A percentile compares a stretch with the other conserved stretches of the same genome.
phyloP scores from a whole-genome alignment of 2,888 invertebrate genomes.

The Lepidochrysops patricia region DNA sequence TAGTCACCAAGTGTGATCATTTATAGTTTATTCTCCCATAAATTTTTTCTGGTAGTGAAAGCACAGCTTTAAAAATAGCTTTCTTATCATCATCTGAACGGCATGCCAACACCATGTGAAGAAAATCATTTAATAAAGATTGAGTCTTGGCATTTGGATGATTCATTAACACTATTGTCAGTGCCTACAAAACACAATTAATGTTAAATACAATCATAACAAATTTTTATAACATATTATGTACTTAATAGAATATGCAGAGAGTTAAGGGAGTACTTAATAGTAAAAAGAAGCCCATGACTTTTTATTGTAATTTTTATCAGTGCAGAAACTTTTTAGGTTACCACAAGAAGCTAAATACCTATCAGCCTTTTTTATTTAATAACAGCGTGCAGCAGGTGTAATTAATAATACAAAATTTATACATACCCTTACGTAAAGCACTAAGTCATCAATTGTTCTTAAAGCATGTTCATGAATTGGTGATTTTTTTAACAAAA shows the following conservation, averaged over 20 bases:
- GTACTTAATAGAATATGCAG: neutral
- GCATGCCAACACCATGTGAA: conserved; percentile 56
- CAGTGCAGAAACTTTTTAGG: neutral
- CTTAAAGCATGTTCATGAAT: conserved; percentile 37
- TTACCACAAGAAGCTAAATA: no score
- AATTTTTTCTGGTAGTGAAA: conserved; percentile 44
- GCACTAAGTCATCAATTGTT: conserved; percentile 23
- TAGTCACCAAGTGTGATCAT: no score
- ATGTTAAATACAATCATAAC: neutral
- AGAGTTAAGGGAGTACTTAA: no score
- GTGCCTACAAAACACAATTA: conserved; percentile 35
- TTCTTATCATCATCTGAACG: conserved; percentile 49
- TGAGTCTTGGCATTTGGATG: conserved; percentile 50
- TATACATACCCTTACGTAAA: conserved; percentile 47
- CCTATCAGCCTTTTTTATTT: no score
- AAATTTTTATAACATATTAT: neutral
- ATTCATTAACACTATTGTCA: conserved; percentile 52
- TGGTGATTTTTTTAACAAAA: conserved; percentile 47
- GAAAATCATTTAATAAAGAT: conserved; percentile 44
- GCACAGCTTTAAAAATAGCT: conserved; percentile 46
- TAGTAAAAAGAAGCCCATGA: no score
- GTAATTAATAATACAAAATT: neutral
- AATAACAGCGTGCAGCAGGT: neutral
- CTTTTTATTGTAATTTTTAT: no score
- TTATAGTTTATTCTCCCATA: conserved; percentile 20